Base-by-base conservation (phyloP, 2,113 vertebrate species). In the Felis catus region DNA sequence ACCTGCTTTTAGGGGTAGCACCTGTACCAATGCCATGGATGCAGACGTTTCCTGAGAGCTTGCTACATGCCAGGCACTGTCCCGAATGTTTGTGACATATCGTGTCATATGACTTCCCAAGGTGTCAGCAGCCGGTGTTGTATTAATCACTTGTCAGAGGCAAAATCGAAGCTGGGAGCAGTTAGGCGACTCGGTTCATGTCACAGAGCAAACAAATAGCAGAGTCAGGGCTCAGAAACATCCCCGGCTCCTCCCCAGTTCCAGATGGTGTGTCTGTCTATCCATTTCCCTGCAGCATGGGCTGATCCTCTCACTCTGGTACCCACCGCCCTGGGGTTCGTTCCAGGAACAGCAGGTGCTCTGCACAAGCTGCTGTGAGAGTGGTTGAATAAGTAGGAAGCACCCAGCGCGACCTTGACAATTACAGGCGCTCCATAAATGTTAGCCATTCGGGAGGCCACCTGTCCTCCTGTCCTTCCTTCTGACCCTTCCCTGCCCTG, bases 21-120 rank as follows among this genome's bases (percentile, higher is more conserved):
- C 31, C 51, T 11, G 31, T 0, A 7, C 36, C 79, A 45, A 0
- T 7, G 3, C 25, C 36, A 11, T 1, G n/a, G 66, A 3, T 0
- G 0, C 39, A 25, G 55, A 29, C 3, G 27, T 55, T 33, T 53
- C 33, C 78, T 31, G 13, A 87, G n/a, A 71, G 73, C 53, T 63
- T 51, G 33, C 25, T 25, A 1, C 7, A 18, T 51, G 63, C 23
- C 51, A 31, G 53, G 27, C 65, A 36, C 29, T 10, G 8, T 51
- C 66, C 82, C 33, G 5, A 39, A 87, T 4, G 3, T 31, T 91
- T 8, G 55, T 45, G 23, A 63, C 25, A 12, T 31, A 8, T 53
- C 4, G 0, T 6, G 11, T 25, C 53, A 25, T 23, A 4, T 18
- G 23, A 63, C 27, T 51, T 68, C 93, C 48, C 7, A 39, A 53